Evolutionary conservation across 2,113 vertebrate genomes (phyloP).

Genomic region (Blennius ocellaris): DNA sequence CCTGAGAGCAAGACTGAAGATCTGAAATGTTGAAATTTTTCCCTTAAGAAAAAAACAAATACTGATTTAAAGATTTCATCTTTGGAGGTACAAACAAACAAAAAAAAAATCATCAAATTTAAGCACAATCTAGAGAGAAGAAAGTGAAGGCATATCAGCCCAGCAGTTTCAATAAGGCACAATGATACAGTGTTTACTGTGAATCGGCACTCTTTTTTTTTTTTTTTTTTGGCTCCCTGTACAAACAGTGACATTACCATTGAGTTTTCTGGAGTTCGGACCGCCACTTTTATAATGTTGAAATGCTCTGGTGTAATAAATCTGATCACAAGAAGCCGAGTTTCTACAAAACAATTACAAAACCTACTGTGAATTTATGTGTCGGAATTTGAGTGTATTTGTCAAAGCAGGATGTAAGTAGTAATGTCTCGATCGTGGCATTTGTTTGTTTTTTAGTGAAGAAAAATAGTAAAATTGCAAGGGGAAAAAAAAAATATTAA

Average conservation of each 20-base stretch:
- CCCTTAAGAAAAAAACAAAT: conserved; percentile 18
- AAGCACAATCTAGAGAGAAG: conserved; percentile 14
- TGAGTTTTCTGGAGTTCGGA: conserved; percentile 28
- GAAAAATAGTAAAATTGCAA: not conserved
- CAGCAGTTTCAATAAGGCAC: conserved; percentile 62
- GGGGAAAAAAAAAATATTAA: conserved; percentile 3
- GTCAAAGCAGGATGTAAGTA: not conserved
- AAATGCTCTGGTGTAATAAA: conserved; percentile 37
- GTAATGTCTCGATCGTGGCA: conserved; percentile 3
- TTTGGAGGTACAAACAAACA: conserved; percentile 37
- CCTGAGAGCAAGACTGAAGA: not conserved
- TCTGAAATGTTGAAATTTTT: conserved; percentile 14
- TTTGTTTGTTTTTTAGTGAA: not conserved
- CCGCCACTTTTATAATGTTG: conserved; percentile 17
- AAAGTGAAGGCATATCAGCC: conserved; percentile 6
- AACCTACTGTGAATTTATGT: not conserved
- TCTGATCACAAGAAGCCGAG: not conserved
- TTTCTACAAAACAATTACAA: not conserved
- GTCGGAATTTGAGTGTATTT: not conserved
- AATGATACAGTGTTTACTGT: conserved; percentile 34
- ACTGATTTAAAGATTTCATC: conserved; percentile 37
- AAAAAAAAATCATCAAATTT: not conserved
- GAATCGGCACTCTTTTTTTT: not conserved
- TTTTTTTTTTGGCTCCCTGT: conserved; percentile 1
- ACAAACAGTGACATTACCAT: conserved; percentile 2